phyloP scores from a whole-genome alignment of 2,888 invertebrate species.

The Nephrotoma flavescens region DNA sequence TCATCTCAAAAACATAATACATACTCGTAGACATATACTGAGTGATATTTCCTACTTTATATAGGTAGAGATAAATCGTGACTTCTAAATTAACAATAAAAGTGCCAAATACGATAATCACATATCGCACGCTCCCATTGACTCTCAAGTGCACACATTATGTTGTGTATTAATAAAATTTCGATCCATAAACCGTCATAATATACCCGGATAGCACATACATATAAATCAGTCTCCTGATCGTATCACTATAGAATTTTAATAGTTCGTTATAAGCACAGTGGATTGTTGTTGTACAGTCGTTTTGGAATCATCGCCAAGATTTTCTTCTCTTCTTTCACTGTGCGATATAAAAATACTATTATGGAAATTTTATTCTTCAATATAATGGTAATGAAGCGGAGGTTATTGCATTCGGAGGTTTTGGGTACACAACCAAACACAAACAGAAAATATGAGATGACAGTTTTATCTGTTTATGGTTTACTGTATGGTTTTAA shows the following conservation, averaged over 20 bases:
- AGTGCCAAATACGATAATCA: neutral
- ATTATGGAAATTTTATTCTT: neutral
- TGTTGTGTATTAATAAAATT: no score
- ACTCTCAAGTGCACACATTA: neutral
- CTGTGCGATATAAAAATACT: neutral
- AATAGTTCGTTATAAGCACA: neutral
- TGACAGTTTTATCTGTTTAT: neutral
- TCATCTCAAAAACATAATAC: neutral
- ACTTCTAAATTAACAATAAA: neutral
- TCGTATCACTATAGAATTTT: neutral
- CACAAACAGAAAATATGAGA: neutral
- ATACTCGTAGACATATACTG: neutral
- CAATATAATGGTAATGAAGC: neutral
- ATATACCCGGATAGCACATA: neutral
- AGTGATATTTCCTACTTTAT: no score
- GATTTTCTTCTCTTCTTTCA: neutral
- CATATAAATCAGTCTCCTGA: neutral
- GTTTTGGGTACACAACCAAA: neutral
- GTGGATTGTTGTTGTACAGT: neutral
- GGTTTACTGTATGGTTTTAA: neutral
- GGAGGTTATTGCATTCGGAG: neutral
- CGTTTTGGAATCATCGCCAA: neutral
- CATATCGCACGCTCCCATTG: neutral
- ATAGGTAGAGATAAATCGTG: neutral
- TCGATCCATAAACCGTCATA: neutral